Evolutionary conservation across 2,888 invertebrate species (phyloP).

Genomic region (Bhutanitis thaidina): DNA sequence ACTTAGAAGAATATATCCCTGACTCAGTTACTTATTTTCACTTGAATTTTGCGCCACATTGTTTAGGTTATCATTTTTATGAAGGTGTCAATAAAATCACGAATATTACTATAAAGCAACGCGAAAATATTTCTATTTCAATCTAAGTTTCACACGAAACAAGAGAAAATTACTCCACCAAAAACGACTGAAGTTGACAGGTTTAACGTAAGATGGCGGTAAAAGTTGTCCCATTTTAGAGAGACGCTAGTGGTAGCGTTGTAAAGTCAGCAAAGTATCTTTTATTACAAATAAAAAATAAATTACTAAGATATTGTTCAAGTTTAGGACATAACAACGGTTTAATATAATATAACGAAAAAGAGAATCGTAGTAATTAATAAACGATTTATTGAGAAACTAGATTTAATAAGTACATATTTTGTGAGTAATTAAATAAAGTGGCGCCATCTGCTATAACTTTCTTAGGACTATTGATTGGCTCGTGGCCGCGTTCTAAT

Average conservation of each 20-base stretch:
- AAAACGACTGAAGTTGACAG: conserved; percentile 62
- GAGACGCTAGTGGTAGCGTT: conserved; percentile 20
- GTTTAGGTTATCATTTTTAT: conserved; percentile 40
- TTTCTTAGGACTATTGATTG: conserved; percentile 50
- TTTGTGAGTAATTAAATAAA: conserved; percentile 30
- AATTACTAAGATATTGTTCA: not conserved
- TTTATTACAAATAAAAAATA: conserved; percentile 5
- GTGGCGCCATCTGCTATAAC: conserved; percentile 56
- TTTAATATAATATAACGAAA: not conserved
- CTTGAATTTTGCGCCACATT: conserved; percentile 69
- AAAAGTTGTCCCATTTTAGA: conserved; percentile 42
- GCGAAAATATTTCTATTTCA: conserved; percentile 42
- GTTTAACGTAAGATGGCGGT: conserved; percentile 73
- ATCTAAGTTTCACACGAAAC: conserved; percentile 41
- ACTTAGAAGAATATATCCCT: conserved; percentile 2
- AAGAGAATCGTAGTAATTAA: not conserved
- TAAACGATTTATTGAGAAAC: not conserved
- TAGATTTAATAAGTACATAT: conserved; percentile 1
- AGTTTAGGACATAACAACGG: not conserved
- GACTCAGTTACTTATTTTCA: conserved; percentile 28
- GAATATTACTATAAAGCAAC: conserved; percentile 50
- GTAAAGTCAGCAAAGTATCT: conserved; percentile 25
- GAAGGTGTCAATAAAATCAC: conserved; percentile 61
- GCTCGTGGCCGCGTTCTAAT: conserved; percentile 41
- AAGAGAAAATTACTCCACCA: conserved; percentile 50